phyloP scores from a whole-genome alignment of 2,113 vertebrate species.

The Poeciliopsis prolifica region DNA sequence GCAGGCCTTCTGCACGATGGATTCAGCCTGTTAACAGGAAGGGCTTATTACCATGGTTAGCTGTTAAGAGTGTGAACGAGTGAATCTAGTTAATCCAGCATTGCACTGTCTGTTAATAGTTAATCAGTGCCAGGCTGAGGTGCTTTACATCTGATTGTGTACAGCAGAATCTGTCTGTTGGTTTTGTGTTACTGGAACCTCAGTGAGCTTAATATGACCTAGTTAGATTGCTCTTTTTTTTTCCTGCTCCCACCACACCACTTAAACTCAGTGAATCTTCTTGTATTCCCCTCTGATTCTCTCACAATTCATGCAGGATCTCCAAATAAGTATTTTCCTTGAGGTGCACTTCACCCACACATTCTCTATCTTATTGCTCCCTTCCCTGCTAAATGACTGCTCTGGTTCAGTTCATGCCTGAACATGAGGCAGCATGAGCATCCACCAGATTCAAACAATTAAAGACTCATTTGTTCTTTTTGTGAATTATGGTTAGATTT shows the following conservation, averaged over 20 bases:
- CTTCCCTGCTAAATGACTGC: neutral
- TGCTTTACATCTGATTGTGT: neutral
- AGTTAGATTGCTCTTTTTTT: slow-evolving; percentile 11
- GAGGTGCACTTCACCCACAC: neutral
- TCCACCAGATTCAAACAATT: too few relatives aligned
- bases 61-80: slow-evolving; percentile 7
- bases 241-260: slow-evolving; percentile 1
- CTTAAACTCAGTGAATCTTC: slow-evolving; percentile 5
- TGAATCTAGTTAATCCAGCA: slow-evolving; percentile 6
- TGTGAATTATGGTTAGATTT: too few relatives aligned
- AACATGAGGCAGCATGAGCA: too few relatives aligned
- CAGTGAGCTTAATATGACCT: neutral
- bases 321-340: neutral
- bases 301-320: neutral
- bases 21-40: slow-evolving; percentile 32
- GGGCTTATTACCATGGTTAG: slow-evolving; percentile 37
- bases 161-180: neutral
- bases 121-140: neutral
- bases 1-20: slow-evolving; percentile 1
- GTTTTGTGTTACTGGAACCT: neutral
- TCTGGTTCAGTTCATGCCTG: neutral
- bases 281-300: neutral
- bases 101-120: slow-evolving; percentile 12
- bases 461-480: neutral
- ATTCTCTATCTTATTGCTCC: neutral